Conservation (phyloP, 2,888 invertebrate genomes). For the Pemphredon lugubris region DNA sequence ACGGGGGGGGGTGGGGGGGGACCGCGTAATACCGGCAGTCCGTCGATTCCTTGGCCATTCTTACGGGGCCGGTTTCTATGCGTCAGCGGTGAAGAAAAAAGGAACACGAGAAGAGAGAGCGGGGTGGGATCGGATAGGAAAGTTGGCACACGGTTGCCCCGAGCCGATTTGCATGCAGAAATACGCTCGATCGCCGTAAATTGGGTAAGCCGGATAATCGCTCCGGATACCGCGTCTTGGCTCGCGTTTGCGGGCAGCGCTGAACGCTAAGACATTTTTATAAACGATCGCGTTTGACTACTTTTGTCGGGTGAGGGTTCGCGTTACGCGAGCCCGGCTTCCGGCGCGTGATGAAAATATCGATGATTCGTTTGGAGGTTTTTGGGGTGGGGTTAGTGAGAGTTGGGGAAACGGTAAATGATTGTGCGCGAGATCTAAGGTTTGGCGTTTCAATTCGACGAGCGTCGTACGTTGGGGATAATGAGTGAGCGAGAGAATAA, state of each 20-base stretch:
- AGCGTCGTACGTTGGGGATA: too few relatives aligned
- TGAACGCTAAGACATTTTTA: slow-evolving; percentile 29
- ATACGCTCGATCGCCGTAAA: slow-evolving; percentile 31
- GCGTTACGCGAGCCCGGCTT: not conserved
- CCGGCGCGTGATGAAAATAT: not conserved
- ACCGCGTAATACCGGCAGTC: slow-evolving; percentile 44
- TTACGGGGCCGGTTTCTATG: slow-evolving; percentile 44
- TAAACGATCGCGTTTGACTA: slow-evolving; percentile 22
- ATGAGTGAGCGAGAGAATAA: too few relatives aligned
- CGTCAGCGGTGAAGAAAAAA: too few relatives aligned
- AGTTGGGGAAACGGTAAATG: too few relatives aligned
- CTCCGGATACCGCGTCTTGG: slow-evolving; percentile 34
- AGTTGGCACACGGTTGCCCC: slow-evolving; percentile 40
- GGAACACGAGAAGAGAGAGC: too few relatives aligned
- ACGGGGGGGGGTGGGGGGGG: too few relatives aligned
- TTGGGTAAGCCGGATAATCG: slow-evolving; percentile 46
- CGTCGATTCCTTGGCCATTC: slow-evolving; percentile 41
- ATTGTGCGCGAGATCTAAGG: too few relatives aligned
- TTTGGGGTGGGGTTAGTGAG: too few relatives aligned
- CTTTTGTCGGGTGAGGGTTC: not conserved
- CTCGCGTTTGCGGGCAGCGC: slow-evolving; percentile 19
- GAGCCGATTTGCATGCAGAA: slow-evolving; percentile 43
- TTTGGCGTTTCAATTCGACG: too few relatives aligned
- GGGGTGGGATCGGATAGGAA: slow-evolving; percentile 13
- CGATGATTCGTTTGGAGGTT: too few relatives aligned